Evolutionary conservation across 2,113 vertebrate species (phyloP).

Genomic region (Grus americana): DNA sequence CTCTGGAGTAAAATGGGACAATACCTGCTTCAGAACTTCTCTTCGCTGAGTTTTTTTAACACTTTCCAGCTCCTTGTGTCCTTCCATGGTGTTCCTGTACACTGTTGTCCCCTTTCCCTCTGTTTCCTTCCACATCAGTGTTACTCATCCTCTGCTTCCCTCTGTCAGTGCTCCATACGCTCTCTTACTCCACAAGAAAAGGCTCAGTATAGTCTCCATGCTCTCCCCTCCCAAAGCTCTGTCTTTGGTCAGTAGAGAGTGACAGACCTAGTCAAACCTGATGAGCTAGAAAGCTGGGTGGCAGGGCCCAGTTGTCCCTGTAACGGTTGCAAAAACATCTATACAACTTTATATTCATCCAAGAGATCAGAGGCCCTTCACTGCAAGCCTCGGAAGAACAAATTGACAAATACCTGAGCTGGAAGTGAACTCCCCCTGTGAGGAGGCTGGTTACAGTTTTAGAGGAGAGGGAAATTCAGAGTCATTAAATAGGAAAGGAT

Average conservation of each 20-base stretch:
- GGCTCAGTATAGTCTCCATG: background rate
- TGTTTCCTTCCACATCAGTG: background rate
- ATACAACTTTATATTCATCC: background rate
- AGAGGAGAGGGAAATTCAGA: constrained; percentile 15
- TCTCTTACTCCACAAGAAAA: background rate
- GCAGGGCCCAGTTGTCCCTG: background rate
- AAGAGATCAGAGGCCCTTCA: background rate
- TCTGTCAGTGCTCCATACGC: background rate
- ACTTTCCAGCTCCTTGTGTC: background rate
- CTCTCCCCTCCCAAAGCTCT: background rate
- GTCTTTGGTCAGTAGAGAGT: background rate
- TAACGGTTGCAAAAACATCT: background rate
- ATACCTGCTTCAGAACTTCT: background rate
- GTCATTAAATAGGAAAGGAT: constrained; percentile 40
- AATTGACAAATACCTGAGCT: background rate
- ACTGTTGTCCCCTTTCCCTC: background rate
- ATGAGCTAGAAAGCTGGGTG: fast-evolving
- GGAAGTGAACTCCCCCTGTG: background rate
- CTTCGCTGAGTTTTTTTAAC: background rate
- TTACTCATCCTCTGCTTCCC: background rate
- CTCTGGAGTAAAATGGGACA: background rate
- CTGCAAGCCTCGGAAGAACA: background rate
- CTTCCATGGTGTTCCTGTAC: background rate
- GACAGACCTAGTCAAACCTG: background rate
- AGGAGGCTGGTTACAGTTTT: background rate